Evolutionary conservation across 2,888 invertebrate species (phyloP).

Genomic region (Argynnis bischoffii): DNA sequence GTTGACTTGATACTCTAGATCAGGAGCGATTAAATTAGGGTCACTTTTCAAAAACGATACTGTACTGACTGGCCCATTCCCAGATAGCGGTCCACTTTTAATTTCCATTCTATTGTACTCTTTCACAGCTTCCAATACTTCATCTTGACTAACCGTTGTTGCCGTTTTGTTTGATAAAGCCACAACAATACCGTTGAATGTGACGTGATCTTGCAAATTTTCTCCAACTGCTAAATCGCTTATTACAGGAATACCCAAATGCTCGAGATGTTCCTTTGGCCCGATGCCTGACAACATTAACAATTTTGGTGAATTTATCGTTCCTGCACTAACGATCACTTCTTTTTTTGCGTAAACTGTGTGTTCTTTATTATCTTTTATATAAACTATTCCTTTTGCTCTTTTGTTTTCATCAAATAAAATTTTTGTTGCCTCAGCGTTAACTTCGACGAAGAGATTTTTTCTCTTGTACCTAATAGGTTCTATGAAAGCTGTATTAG

Average conservation of each 20-base stretch:
- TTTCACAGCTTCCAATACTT: constrained; percentile 63
- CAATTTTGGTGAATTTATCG: constrained; percentile 62
- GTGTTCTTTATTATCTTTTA: constrained; percentile 43
- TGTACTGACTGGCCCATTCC: constrained; percentile 78
- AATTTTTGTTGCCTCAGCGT: constrained; percentile 79
- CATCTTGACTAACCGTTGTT: constrained; percentile 62
- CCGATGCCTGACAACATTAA: constrained; percentile 69
- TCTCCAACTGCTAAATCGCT: constrained; percentile 63
- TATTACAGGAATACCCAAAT: constrained; percentile 52
- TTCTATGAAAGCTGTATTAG: constrained; percentile 85
- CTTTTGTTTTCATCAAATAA: constrained; percentile 74
- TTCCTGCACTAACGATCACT: constrained; percentile 61
- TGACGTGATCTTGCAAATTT: constrained; percentile 68
- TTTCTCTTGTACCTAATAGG: constrained; percentile 81
- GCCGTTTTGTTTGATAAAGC: constrained; percentile 76
- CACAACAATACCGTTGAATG: constrained; percentile 73
- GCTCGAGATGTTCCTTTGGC: constrained; percentile 55
- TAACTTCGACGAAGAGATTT: constrained; percentile 75
- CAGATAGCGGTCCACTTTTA: constrained; percentile 74
- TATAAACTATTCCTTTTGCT: constrained; percentile 61
- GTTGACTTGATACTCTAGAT: constrained; percentile 84
- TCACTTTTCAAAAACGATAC: constrained; percentile 81
- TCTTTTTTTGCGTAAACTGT: constrained; percentile 61
- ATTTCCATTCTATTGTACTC: constrained; percentile 58
- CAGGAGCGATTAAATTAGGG: constrained; percentile 76